Evolutionary conservation across 1,140 invertebrate species (phyloP).

Genomic region (Eueides isabella): DNA sequence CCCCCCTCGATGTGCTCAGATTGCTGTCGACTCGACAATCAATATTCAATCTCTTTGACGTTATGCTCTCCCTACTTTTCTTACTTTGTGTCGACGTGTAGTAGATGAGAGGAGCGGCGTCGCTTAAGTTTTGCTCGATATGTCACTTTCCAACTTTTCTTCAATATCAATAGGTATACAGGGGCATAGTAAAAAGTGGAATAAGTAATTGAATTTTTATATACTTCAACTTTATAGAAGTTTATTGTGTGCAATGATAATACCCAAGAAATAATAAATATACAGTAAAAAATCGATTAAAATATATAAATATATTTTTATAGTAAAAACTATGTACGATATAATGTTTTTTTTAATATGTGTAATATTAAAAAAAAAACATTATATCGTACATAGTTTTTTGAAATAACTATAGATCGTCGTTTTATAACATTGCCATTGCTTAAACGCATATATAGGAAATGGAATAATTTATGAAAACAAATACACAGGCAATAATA

Average conservation of each 20-base stretch:
- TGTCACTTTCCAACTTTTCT: background rate
- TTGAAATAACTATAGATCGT: background rate
- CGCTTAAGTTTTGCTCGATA: conserved; percentile 44
- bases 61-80: conserved; percentile 73
- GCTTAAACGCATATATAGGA: background rate
- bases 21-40: conserved; percentile 78
- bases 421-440: background rate
- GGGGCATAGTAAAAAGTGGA: background rate
- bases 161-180: background rate
- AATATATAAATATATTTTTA: no score
- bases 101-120: conserved; percentile 62
- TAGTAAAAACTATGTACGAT: no score
- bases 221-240: no score
- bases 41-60: conserved; percentile 81
- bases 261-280: no score
- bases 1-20: conserved; percentile 51
- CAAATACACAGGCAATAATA: background rate
- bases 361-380: no score
- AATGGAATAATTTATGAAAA: background rate
- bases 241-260: no score
- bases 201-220: no score
- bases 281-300: no score
- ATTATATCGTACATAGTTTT: no score
- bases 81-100: conserved; percentile 72
- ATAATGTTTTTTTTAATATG: no score